A percentile compares a stretch with the other conserved stretches of the same genome.
phyloP scores from a whole-genome alignment of 1,140 invertebrate species.

The Colletes latitarsis region DNA sequence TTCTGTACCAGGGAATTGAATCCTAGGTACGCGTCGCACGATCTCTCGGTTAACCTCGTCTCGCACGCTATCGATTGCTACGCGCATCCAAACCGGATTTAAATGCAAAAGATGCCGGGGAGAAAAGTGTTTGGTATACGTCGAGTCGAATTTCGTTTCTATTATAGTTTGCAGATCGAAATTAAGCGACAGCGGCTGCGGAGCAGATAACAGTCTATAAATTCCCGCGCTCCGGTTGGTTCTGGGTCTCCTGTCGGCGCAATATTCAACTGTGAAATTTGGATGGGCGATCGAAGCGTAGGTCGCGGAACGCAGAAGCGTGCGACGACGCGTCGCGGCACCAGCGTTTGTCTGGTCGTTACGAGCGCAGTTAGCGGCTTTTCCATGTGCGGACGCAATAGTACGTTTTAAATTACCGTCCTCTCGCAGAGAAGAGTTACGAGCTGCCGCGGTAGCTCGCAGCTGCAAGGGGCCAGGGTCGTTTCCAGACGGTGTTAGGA shows the following conservation, averaged over 20 bases:
- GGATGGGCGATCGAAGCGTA: neutral
- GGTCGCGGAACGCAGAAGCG: neutral
- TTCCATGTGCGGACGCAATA: conserved; percentile 6
- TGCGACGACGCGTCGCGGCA: neutral
- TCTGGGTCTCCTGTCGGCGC: too few species aligned
- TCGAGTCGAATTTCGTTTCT: too few species aligned
- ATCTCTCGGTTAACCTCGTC: too few species aligned
- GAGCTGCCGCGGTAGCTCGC: conserved; percentile 40
- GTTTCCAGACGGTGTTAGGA: conserved; percentile 13
- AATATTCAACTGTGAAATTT: too few species aligned
- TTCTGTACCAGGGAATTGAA: neutral
- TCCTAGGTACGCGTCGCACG: neutral
- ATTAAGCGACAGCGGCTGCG: too few species aligned
- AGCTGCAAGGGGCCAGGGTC: conserved; percentile 47
- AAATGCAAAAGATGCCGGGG: too few species aligned
- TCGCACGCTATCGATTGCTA: too few species aligned
- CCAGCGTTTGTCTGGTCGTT: neutral
- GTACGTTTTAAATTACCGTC: conserved; percentile 45
- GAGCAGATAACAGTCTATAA: too few species aligned
- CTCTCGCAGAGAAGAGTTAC: conserved; percentile 48
- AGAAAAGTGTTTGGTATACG: too few species aligned
- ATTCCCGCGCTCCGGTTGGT: too few species aligned
- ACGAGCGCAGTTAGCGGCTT: conserved; percentile 18
- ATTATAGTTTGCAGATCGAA: too few species aligned
- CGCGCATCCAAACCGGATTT: too few species aligned